Conservation (phyloP, 2,797 vertebrate species). For the Falco concolor region DNA sequence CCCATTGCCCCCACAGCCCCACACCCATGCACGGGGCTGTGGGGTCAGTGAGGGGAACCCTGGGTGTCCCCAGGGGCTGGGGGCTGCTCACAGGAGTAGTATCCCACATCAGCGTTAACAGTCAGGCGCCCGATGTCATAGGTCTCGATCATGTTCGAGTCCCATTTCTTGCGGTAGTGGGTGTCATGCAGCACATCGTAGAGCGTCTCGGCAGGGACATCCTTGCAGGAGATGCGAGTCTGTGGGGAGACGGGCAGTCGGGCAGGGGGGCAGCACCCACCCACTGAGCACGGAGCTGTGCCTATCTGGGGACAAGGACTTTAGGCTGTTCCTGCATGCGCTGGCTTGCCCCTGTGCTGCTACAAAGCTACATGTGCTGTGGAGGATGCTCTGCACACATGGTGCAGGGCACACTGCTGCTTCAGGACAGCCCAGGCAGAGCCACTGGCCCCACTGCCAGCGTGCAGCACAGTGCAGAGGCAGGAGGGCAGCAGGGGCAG, state of each 20-base stretch:
- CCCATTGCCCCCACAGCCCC: fast-evolving
- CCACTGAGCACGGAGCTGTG: background rate
- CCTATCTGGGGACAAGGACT: fast-evolving
- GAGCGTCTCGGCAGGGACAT: constrained; percentile 77
- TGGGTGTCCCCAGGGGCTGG: background rate
- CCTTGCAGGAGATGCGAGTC: constrained; percentile 85
- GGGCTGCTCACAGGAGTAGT: constrained; percentile 81
- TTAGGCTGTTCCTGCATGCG: fast-evolving
- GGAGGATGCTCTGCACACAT: background rate
- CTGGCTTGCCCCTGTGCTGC: fast-evolving
- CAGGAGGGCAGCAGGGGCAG: background rate
- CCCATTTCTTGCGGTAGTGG: constrained; percentile 83
- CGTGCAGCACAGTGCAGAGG: background rate
- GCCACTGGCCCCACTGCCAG: fast-evolving
- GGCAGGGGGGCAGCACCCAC: background rate
- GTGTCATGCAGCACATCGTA: constrained; percentile 85
- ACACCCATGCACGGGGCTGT: fast-evolving
- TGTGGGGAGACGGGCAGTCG: background rate
- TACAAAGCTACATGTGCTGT: fast-evolving
- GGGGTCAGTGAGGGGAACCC: fast-evolving
- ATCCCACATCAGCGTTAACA: constrained; percentile 83
- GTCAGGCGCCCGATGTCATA: constrained; percentile 85
- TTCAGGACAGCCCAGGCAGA: background rate
- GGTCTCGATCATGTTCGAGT: constrained; percentile 85
- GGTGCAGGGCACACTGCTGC: background rate